Percentiles rank a stretch among this genome's conserved stretches.
phyloP scores from a whole-genome alignment of 2,888 invertebrate species.

The Dusona sp. region DNA sequence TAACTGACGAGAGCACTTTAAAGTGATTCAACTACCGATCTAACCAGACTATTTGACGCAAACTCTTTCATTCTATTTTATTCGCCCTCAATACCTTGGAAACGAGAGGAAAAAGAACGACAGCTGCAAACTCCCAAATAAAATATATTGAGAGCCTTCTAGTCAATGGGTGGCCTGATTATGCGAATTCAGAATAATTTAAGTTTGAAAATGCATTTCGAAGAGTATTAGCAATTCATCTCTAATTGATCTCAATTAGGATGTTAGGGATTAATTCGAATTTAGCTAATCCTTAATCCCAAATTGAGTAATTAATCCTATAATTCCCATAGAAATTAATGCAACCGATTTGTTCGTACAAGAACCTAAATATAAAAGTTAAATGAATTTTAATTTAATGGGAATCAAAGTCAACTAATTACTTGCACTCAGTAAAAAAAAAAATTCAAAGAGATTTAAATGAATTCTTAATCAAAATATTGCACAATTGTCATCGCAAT shows the following conservation, averaged over 20 bases:
- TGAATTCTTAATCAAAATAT: neutral
- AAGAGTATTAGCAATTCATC: neutral
- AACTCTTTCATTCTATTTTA: slow-evolving; percentile 6
- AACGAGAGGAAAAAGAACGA: neutral
- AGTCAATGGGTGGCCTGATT: neutral
- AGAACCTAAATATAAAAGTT: no score
- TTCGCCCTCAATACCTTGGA: neutral
- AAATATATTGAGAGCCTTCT: neutral
- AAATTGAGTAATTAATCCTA: neutral
- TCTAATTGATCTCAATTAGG: neutral
- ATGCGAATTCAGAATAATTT: neutral
- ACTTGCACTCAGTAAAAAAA: neutral
- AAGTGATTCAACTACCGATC: slow-evolving; percentile 47
- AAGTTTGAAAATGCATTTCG: neutral
- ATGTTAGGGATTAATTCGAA: neutral
- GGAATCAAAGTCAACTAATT: neutral
- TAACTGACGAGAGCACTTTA: slow-evolving; percentile 31
- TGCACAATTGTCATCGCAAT: neutral
- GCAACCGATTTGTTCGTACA: neutral
- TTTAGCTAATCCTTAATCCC: neutral
- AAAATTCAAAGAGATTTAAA: neutral
- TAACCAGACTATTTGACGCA: slow-evolving; percentile 1
- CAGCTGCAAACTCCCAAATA: neutral
- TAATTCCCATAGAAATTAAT: neutral
- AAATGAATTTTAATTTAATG: no score